Base-by-base conservation (phyloP, 2,113 vertebrate species). In the Brevimyrus niger region DNA sequence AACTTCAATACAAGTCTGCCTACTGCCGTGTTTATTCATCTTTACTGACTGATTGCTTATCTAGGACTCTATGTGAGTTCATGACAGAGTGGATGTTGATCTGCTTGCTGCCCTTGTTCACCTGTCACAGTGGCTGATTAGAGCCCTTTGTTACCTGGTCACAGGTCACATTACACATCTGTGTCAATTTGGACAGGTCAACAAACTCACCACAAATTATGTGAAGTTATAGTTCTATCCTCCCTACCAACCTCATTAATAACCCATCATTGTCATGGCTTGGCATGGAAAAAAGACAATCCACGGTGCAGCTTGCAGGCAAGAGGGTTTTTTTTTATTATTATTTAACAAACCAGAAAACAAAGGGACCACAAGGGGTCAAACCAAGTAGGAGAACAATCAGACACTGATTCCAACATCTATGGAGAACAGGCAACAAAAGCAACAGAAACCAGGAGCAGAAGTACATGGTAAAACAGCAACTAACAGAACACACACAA, bases 21-120 rank as follows among this genome's bases (percentile, higher is more conserved):
- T 82, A 27, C 42, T 87, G 88, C 69, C 86, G 89, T 91, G 92
- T 91, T 92, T 90, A 90, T 58, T 53, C 51, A 89, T 10, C 13
- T 38, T 21, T 61, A n/a, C 21, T n/a, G 61, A 69, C 55, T 31
- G 58, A 69, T 47, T 69, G 27, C 15, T 23, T 84, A 42, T 82
- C 90, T 53, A 6, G 44, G 87, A 51, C 23, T 15, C 82, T 3
- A 10, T 73, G 51, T 46, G 55, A 84, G 61, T 55, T 87, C 48
- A 87, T 31, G 80, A 51, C 35, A 51, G 38, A 47, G 44, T 47
- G 38, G 10, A 69, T 44, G 44, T 58, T 86, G 80, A 76, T 90
- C 88, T 42, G 69, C 65, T 42, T 46, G 23, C 21, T 85, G 10
- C 46, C 88, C 51, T 88, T 86, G 55, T 86, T 88, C 82, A 90